Conservation (phyloP, 2,113 vertebrate genomes). For the Gnathonemus echidnorhynchus region DNA sequence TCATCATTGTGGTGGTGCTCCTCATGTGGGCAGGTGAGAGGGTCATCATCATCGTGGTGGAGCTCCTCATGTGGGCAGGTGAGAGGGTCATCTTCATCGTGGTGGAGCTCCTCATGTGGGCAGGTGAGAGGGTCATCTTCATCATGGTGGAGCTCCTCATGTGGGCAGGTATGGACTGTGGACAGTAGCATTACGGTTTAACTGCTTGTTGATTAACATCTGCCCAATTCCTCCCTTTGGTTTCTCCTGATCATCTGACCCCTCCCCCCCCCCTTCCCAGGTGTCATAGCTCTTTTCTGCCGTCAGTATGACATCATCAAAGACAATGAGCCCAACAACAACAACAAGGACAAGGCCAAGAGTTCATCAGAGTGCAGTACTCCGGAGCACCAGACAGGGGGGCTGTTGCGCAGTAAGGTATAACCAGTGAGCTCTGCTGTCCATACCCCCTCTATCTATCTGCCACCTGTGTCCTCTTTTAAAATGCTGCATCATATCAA, state of each 20-base stretch:
- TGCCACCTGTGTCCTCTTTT: not conserved
- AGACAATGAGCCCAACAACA: conserved; percentile 89
- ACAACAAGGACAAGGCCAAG: conserved; percentile 93
- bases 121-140: conserved; percentile 80
- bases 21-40: conserved; percentile 65
- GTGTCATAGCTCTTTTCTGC: conserved; percentile 89
- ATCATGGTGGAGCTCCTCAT: conserved; percentile 90
- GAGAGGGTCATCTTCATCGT: conserved; percentile 80
- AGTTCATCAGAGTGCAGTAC: conserved; percentile 87
- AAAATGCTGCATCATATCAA: not conserved
- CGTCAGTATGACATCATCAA: conserved; percentile 94
- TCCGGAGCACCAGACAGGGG: conserved; percentile 83
- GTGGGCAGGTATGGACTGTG: conserved; percentile 83
- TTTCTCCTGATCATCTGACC: not conserved
- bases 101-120: conserved; percentile 81
- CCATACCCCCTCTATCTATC: not conserved
- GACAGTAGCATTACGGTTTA: not conserved
- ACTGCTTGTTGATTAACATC: not conserved
- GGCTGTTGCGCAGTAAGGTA: conserved; percentile 90
- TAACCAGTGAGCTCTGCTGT: conserved; percentile 31
- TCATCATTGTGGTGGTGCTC: conserved; percentile 58
- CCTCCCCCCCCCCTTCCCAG: conserved; percentile 44
- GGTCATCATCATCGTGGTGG: not conserved
- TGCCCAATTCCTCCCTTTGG: not conserved
- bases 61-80: conserved; percentile 62